A percentile compares a stretch with the other conserved stretches of the same genome.
phyloP scores from a whole-genome alignment of 2,888 invertebrate species.

The Leptinotarsa juncta region DNA sequence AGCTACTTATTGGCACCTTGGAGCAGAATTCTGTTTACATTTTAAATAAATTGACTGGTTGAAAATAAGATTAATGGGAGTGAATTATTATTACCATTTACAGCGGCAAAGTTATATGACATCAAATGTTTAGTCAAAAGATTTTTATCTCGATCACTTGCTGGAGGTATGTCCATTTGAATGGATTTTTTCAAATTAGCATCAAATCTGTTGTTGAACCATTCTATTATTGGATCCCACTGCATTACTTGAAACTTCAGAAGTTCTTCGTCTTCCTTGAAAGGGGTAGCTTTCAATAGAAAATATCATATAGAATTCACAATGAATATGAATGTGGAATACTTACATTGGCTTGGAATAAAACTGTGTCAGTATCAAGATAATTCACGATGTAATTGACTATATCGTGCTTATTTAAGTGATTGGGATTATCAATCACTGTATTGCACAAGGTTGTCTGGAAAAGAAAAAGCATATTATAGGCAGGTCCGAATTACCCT shows the following conservation, averaged over 20 bases:
- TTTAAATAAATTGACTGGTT: no score
- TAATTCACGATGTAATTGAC: slow-evolving; percentile 83
- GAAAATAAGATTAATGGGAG: no score
- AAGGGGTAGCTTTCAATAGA: slow-evolving; percentile 12
- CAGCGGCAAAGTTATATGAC: slow-evolving; percentile 83
- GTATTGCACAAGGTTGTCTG: slow-evolving; percentile 92
- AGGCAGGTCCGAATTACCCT: no score
- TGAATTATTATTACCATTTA: slow-evolving; percentile 75
- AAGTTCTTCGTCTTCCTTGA: slow-evolving; percentile 83
- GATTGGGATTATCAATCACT: slow-evolving; percentile 91
- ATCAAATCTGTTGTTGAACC: slow-evolving; percentile 87
- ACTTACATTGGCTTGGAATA: slow-evolving; percentile 80
- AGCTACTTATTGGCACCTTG: no score
- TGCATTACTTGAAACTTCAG: slow-evolving; percentile 79
- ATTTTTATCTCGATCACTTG: slow-evolving; percentile 75
- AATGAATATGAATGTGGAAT: background rate
- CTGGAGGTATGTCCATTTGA: slow-evolving; percentile 76
- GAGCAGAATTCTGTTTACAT: no score
- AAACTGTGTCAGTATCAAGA: slow-evolving; percentile 83
- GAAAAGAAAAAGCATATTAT: slow-evolving; percentile 51
- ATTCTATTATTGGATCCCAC: slow-evolving; percentile 91
- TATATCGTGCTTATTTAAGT: slow-evolving; percentile 79
- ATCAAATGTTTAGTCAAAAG: slow-evolving; percentile 80
- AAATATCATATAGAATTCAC: background rate
- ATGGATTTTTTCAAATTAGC: slow-evolving; percentile 79